Conservation (phyloP, 1,140 invertebrate species). For the Drosophila kurseongensis region DNA sequence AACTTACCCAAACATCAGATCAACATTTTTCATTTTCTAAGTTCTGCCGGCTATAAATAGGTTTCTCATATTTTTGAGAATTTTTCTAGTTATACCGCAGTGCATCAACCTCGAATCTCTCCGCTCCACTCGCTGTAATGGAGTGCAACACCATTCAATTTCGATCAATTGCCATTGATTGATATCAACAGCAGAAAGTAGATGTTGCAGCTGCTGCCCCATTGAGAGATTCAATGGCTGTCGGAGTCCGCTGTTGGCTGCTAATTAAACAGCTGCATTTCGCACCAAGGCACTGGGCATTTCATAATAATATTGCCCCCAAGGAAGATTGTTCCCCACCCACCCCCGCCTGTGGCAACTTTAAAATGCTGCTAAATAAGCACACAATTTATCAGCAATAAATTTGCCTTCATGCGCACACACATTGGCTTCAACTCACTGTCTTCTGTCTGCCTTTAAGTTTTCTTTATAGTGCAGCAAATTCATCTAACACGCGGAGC, state of each 20-base stretch:
- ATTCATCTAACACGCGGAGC: slow-evolving; percentile 30
- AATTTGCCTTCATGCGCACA: slow-evolving; percentile 53
- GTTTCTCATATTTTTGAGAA: slow-evolving; percentile 5
- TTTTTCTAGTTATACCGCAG: slow-evolving; percentile 1
- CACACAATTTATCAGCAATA: slow-evolving; percentile 75
- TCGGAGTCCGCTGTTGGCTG: slow-evolving; percentile 18
- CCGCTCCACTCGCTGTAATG: slow-evolving; percentile 16
- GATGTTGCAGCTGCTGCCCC: slow-evolving; percentile 40
- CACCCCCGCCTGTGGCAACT: background rate
- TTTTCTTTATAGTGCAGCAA: slow-evolving; percentile 32
- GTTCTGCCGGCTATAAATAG: background rate
- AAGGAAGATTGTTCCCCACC: slow-evolving; percentile 12
- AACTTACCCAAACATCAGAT: background rate
- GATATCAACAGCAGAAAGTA: slow-evolving; percentile 47
- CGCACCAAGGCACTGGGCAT: slow-evolving; percentile 53
- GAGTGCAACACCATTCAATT: slow-evolving; percentile 70
- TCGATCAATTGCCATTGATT: slow-evolving; percentile 73
- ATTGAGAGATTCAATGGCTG: slow-evolving; percentile 12
- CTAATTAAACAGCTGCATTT: slow-evolving; percentile 71
- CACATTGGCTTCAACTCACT: slow-evolving; percentile 11
- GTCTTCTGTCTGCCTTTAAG: slow-evolving; percentile 9
- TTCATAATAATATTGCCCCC: slow-evolving; percentile 45
- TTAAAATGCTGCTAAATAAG: slow-evolving; percentile 40
- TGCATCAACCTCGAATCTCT: slow-evolving; percentile 41
- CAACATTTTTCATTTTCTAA: background rate